Base-by-base conservation (phyloP, 2,888 invertebrate species). In the Parnassius orleans region DNA sequence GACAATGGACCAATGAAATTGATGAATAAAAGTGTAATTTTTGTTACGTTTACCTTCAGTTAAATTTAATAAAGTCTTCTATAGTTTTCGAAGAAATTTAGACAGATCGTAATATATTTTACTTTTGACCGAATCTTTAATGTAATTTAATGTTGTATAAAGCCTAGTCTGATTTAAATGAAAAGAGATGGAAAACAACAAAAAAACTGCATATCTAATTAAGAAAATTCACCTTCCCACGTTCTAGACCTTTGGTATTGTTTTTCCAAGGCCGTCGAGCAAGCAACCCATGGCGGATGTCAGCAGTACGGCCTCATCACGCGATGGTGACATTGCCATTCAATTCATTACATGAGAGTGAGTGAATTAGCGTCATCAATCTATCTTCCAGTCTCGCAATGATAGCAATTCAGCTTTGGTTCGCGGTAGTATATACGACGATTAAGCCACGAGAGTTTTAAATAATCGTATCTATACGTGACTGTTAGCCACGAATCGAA, bases 171-270 rank as follows among this genome's bases (percentile, higher is more conserved):
- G 33, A 33, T 5, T 33, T 33, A 33, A 33, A 7, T 33, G 33
- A 33, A 33, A 33, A 33, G 33, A 33, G 1, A 33, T 7, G 33
- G 7, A 33, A 33, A 7, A 33, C 7, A 33, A 19, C 19, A 19
- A 19, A 33, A 24, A 33, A 5, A 33, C 33, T 33, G 33, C 33
- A 33, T 33, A 33, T 33, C 7, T 33, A 33, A 33, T 33, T 33
- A 43, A 51, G 51, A 56, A 56, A 52, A 53, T 24, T 57, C 53
- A 44, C 46, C 52, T 57, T 65, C 63, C 47, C 63, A 65, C 57
- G 60, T 60, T 60, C 57, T 55, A 63, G 60, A 60, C 63, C 65
- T 65, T 58, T 43, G 24, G 41, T 24, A 60, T 65, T 65, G 65
- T 63, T 46, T 56, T 42, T 52, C 14, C 65, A 65, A 65, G 65